These are phyloP conservation scores for Oxystoma pomonae DNA, from an alignment of 2,888 invertebrate genomes.

Conservation along the genomic window DNA sequence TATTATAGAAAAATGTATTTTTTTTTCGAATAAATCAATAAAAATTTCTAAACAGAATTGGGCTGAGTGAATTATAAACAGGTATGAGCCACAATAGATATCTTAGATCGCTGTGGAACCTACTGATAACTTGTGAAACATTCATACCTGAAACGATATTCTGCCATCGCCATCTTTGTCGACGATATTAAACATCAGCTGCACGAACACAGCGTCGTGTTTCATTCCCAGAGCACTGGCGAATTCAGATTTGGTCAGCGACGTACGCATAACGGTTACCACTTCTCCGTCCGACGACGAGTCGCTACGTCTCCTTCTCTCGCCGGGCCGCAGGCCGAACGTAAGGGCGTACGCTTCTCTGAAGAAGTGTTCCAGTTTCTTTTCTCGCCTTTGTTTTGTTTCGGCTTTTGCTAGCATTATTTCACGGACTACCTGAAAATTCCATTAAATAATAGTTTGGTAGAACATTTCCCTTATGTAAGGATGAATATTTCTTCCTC, in stretches of 20 bases:
- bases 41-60: no score
- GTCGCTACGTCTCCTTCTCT: slow-evolving; percentile 70
- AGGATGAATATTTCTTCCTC: no score
- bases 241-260: slow-evolving; percentile 86
- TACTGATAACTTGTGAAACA: no score
- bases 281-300: slow-evolving; percentile 67
- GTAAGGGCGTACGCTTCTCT: slow-evolving; percentile 93
- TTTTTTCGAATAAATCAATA: no score
- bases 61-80: no score
- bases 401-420: slow-evolving; percentile 88
- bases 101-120: no score
- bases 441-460: no score
- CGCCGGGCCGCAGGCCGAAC: slow-evolving; percentile 84
- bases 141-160: slow-evolving; percentile 87
- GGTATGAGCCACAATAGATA: no score
- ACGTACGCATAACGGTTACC: slow-evolving; percentile 90
- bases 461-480: no score
- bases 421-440: slow-evolving; percentile 74
- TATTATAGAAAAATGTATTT: no score
- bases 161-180: slow-evolving; percentile 91
- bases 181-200: slow-evolving; percentile 96
- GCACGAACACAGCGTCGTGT: slow-evolving; percentile 89
- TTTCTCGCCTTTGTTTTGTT: slow-evolving; percentile 89
- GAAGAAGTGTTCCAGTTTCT: slow-evolving; percentile 91
- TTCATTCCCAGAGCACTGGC: slow-evolving; percentile 95